Evolutionary conservation across 1,140 invertebrate species (phyloP), one percentile per base, ranked within the genome.

Genomic region (Drosophila parabipectinata): DNA sequence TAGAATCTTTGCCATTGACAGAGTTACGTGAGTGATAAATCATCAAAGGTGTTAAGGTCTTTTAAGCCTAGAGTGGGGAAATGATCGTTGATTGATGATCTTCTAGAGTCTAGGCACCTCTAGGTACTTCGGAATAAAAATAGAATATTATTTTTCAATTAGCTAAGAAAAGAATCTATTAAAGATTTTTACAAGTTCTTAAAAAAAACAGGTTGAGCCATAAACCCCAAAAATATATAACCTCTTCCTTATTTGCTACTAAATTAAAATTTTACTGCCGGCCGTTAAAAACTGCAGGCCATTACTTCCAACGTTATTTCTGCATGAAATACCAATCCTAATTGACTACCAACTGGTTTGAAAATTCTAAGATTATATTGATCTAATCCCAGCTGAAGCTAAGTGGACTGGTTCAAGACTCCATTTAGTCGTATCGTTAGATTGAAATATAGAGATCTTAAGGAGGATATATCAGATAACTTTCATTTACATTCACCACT

Each of bases 401-500:
- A 37, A 37, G 34, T 37, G 34, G 12, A 37, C 34, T 44, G 41
- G 41, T 37, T 26, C 3, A 24, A n/a, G 4, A n/a, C 5, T 30
- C 15, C 2, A 45, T 0, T n/a, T 21, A 45, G 1, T 32, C 4
- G 4, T 24, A 12, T 52, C n/a, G n/a, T n/a, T 64, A 47, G 7
- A 30, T 12, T 37, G 2, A 32, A 32, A 32, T 32, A 8, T 32
- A 9, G 8, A 12, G 34, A 37, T 37, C 32, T 12, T 7, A 28
- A n/a, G 10, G 9, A n/a, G 34, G 21, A 21, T 57, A 8, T 1
- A 26, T 47, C 9, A 7, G 39, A 56, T 57, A 56, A 66, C 71
- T 75, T 75, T 75, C 72, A 47, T 75, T 75, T 58, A 8, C 76
- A 72, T 76, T 78, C 76, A 66, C 66, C 61, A 55, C 54, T 60